A percentile compares a stretch with the other conserved stretches of the same genome.
phyloP scores from a whole-genome alignment of 2,888 invertebrate species.

The Trimorus sp. region DNA sequence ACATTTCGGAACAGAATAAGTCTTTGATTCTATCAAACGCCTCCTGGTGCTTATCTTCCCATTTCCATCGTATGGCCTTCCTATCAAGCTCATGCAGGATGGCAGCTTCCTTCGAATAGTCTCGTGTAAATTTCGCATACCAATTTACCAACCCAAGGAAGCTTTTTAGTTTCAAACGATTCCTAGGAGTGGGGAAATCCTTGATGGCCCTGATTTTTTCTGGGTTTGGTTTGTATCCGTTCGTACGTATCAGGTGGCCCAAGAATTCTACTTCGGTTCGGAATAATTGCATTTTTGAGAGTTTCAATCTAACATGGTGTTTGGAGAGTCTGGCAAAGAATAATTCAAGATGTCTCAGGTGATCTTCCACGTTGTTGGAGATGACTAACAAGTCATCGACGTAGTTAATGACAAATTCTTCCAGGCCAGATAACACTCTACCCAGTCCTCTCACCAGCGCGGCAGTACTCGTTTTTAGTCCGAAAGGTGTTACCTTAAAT shows the following conservation, averaged over 20 bases:
- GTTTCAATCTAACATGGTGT: background rate
- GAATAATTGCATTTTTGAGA: too few species aligned
- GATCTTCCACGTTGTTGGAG: background rate
- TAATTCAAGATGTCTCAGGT: background rate
- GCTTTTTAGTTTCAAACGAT: background rate
- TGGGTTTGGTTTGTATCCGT: background rate
- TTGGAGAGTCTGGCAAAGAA: too few species aligned
- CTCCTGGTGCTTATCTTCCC: background rate
- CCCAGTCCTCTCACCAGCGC: background rate
- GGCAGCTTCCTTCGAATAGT: background rate
- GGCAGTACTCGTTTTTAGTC: too few species aligned
- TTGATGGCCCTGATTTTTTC: too few species aligned
- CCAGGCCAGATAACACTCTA: background rate
- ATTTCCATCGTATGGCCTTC: background rate
- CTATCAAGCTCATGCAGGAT: background rate
- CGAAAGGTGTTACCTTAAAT: too few species aligned
- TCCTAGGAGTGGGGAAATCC: background rate
- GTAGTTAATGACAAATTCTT: slow-evolving; percentile 5
- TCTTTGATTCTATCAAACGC: background rate
- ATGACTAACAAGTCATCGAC: slow-evolving; percentile 16
- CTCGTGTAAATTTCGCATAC: slow-evolving; percentile 2
- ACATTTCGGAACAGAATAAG: background rate
- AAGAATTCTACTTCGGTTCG: background rate
- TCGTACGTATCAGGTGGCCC: background rate
- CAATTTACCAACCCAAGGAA: slow-evolving; percentile 6